These are phyloP conservation scores for Anisognathus igniventris DNA, from an alignment of 2,797 vertebrate species.

Conservation along the genomic window DNA sequence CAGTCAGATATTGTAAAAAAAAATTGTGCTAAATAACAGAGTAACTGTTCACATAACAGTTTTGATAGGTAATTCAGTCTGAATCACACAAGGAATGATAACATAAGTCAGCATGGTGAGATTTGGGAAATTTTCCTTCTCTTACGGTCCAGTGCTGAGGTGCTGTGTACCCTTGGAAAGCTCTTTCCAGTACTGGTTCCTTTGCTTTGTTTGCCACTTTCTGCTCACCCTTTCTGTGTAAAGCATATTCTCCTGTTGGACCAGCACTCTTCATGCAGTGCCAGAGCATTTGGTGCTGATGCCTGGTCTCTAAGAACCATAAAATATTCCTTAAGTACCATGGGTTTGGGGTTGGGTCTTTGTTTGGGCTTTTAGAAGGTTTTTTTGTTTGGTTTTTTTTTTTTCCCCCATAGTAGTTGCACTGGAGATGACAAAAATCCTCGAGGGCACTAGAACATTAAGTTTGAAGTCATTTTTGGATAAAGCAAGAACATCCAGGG, in stretches of 20 bases:
- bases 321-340: not conserved
- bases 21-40: not conserved
- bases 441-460: not conserved
- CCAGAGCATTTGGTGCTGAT: not conserved
- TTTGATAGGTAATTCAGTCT: not conserved
- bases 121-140: not conserved
- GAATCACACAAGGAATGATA: not conserved
- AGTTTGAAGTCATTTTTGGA: not conserved
- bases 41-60: not conserved
- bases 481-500: not conserved
- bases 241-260: not conserved
- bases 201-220: not conserved
- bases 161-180: not conserved
- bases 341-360: accelerated
- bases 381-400: not conserved
- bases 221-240: not conserved
- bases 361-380: not conserved
- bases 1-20: not conserved
- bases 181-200: not conserved
- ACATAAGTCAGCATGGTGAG: not conserved
- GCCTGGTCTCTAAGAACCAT: not conserved
- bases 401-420: not conserved
- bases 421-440: not conserved
- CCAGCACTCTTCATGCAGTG: not conserved
- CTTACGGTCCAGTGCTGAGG: not conserved